A percentile compares a stretch with the other conserved stretches of the same genome.
Evolutionary conservation across 2,888 invertebrate genomes (phyloP).

Genomic region (Heteropelma amictum): DNA sequence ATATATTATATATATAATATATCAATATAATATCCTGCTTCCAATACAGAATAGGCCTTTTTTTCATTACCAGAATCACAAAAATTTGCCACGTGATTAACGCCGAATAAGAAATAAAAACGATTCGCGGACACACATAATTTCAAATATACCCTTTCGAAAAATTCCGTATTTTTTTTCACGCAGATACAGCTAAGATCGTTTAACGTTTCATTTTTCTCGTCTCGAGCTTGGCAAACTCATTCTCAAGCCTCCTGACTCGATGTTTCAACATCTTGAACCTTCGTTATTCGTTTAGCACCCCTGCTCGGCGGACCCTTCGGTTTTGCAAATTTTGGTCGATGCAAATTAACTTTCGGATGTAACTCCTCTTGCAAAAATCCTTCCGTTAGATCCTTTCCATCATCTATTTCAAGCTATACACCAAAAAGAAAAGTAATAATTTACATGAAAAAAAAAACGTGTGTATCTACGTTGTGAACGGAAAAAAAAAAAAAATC

Average conservation of each 20-base stretch:
- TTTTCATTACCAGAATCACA: constrained; percentile 18
- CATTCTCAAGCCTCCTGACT: constrained; percentile 63
- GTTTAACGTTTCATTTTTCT: too few species aligned
- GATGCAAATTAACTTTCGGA: constrained; percentile 92
- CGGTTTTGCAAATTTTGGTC: constrained; percentile 96
- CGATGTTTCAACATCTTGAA: constrained; percentile 70
- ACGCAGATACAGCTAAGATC: constrained; percentile 14
- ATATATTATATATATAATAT: background rate
- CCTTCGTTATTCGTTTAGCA: constrained; percentile 91
- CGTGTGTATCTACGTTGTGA: constrained; percentile 13
- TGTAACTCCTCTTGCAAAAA: constrained; percentile 96
- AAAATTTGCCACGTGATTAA: background rate
- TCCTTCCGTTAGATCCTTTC: constrained; percentile 92
- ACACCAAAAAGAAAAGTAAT: constrained; percentile 69
- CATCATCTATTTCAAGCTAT: constrained; percentile 94
- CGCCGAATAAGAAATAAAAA: constrained; percentile 23
- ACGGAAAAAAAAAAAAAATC: background rate
- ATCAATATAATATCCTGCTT: constrained; percentile 36
- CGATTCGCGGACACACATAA: constrained; percentile 31
- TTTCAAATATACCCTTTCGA: constrained; percentile 46
- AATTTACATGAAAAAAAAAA: constrained; percentile 39
- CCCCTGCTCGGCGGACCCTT: constrained; percentile 97
- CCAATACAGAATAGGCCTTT: constrained; percentile 68
- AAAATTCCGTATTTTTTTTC: constrained; percentile 20
- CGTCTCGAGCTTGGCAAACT: constrained; percentile 20